phyloP scores from a whole-genome alignment of 2,888 invertebrate genomes.

The Apocheima hispidaria region DNA sequence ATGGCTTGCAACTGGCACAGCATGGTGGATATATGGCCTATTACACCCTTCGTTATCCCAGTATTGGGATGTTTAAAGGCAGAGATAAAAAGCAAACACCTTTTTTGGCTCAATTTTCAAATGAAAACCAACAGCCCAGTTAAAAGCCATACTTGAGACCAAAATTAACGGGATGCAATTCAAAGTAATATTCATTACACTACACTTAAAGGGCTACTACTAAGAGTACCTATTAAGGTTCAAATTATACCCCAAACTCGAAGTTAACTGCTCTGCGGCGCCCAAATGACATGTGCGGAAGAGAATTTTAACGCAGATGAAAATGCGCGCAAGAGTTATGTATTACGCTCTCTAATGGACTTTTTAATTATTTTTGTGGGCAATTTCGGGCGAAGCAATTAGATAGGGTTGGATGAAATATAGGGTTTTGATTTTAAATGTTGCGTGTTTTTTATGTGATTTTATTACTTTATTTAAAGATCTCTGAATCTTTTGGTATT shows the following conservation, averaged over 20 bases:
- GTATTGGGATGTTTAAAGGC: too few species aligned
- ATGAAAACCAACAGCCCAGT: slow-evolving; percentile 30
- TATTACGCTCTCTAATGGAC: slow-evolving; percentile 49
- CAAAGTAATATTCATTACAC: slow-evolving; percentile 74
- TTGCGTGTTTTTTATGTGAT: slow-evolving; percentile 12
- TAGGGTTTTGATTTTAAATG: slow-evolving; percentile 35
- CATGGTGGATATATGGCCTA: too few species aligned
- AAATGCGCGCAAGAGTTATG: slow-evolving; percentile 21
- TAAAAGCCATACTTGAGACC: slow-evolving; percentile 26
- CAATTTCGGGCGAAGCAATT: slow-evolving; percentile 45
- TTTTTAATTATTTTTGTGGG: slow-evolving; percentile 56
- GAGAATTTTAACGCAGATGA: slow-evolving; percentile 51
- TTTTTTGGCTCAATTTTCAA: slow-evolving; percentile 10
- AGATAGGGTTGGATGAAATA: slow-evolving; percentile 42
- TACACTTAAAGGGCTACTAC: slow-evolving; percentile 66
- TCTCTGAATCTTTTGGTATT: too few species aligned
- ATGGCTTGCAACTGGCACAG: too few species aligned
- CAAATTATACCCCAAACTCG: slow-evolving; percentile 66
- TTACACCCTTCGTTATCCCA: too few species aligned
- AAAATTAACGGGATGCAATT: slow-evolving; percentile 54
- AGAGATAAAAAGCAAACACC: not conserved
- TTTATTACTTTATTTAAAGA: too few species aligned
- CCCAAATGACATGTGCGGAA: slow-evolving; percentile 67
- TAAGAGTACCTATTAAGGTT: slow-evolving; percentile 75
- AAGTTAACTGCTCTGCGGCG: slow-evolving; percentile 73